Percentiles rank a stretch among this genome's conserved stretches.
These are phyloP conservation scores for Enteromius unitaeniatus DNA, from an alignment of 2,797 vertebrate species.

Conservation along the genomic window DNA sequence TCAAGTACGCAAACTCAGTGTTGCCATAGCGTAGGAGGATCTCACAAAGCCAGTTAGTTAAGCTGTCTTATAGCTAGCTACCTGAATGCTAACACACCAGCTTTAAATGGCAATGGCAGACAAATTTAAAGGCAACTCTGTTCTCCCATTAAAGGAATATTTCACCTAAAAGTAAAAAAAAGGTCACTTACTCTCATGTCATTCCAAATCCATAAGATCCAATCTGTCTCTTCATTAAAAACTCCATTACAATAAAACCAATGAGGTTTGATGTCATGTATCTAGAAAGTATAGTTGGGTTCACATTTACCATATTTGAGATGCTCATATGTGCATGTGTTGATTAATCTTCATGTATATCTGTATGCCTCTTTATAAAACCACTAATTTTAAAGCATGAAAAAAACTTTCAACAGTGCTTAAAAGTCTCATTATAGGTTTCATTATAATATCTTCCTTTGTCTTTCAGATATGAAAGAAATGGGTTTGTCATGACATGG, in stretches of 20 bases:
- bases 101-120: conserved; percentile 21
- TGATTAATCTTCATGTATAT: neutral
- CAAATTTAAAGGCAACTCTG: conserved; percentile 17
- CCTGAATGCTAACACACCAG: neutral
- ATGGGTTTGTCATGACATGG: neutral
- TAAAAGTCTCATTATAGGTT: neutral
- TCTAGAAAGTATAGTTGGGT: neutral
- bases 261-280: neutral
- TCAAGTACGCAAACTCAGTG: neutral
- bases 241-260: neutral
- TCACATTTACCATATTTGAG: neutral
- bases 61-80: conserved; percentile 1
- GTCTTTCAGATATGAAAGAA: neutral
- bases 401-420: too few relatives aligned
- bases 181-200: neutral
- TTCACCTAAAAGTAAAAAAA: neutral
- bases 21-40: neutral
- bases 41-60: neutral
- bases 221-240: neutral
- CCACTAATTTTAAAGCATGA: neutral
- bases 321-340: neutral
- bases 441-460: neutral
- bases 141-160: neutral
- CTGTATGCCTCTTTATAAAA: neutral
- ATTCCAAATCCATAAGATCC: neutral